These are phyloP conservation scores for Drosophila sp. DNA, from an alignment of 1,140 invertebrate species.

Conservation along the genomic window DNA sequence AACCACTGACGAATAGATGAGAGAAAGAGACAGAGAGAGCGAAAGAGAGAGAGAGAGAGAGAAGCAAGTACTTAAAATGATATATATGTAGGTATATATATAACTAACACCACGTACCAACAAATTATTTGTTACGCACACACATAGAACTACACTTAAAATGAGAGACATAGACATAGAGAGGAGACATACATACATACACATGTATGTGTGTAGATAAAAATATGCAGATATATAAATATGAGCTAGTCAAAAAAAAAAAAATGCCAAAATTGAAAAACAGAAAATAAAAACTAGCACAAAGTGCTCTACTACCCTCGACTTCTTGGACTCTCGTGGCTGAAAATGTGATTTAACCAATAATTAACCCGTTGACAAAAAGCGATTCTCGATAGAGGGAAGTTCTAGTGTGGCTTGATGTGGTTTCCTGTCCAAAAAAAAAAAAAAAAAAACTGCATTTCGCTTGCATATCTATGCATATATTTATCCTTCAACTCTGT, in stretches of 20 bases:
- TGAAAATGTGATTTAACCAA: constrained; percentile 39
- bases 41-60: constrained; percentile 13
- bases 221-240: constrained; percentile 61
- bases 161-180: constrained; percentile 19
- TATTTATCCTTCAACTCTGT: constrained; percentile 76
- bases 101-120: constrained; percentile 34
- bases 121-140: constrained; percentile 30
- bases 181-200: constrained; percentile 19
- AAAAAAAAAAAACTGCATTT: constrained; percentile 29
- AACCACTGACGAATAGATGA: constrained; percentile 33
- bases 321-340: constrained; percentile 5
- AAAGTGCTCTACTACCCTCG: not conserved
- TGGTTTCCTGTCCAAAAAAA: constrained; percentile 17
- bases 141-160: constrained; percentile 11
- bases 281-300: constrained; percentile 19
- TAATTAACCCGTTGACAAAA: not conserved
- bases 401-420: not conserved
- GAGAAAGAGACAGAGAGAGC: constrained; percentile 4
- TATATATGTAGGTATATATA: constrained; percentile 12
- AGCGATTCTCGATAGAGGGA: not conserved
- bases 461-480: constrained; percentile 16
- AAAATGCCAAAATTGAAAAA: constrained; percentile 13
- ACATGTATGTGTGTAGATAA: constrained; percentile 45
- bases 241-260: constrained; percentile 31
- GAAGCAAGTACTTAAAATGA: constrained; percentile 28